These are phyloP conservation scores for Ophion obscuratus DNA, from an alignment of 2,888 invertebrate genomes.

Conservation along the genomic window DNA sequence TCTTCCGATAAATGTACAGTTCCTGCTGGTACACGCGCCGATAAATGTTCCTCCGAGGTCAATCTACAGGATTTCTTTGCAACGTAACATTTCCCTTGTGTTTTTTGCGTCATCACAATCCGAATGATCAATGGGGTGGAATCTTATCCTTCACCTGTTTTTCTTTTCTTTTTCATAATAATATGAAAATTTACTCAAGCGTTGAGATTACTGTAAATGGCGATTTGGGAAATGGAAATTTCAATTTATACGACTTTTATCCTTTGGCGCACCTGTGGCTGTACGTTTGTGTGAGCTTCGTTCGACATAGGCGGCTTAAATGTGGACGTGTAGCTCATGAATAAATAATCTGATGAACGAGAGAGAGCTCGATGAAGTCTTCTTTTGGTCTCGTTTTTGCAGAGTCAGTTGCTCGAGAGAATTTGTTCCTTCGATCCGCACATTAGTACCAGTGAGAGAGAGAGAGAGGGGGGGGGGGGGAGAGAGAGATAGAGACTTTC, in stretches of 20 bases:
- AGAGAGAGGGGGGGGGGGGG: conserved; percentile 25
- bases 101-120: no score
- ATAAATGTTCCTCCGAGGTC: no score
- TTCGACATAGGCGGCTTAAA: neutral
- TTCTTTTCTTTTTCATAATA: no score
- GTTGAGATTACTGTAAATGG: no score
- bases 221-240: neutral
- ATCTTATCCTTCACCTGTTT: no score
- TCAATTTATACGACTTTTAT: neutral
- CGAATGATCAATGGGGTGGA: no score
- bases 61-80: no score
- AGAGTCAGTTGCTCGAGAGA: conserved; percentile 45
- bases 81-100: no score
- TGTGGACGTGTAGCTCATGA: conserved; percentile 20
- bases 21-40: no score
- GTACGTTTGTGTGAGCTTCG: neutral
- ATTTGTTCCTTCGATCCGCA: conserved; percentile 42
- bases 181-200: no score
- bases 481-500: conserved; percentile 47
- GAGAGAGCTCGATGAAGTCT: conserved; percentile 27
- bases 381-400: conserved; percentile 44
- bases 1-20: no score
- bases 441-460: conserved; percentile 40
- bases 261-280: neutral
- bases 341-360: conserved; percentile 51